phyloP scores from a whole-genome alignment of 2,113 vertebrate genomes.

The Rhabdomys dilectus region DNA sequence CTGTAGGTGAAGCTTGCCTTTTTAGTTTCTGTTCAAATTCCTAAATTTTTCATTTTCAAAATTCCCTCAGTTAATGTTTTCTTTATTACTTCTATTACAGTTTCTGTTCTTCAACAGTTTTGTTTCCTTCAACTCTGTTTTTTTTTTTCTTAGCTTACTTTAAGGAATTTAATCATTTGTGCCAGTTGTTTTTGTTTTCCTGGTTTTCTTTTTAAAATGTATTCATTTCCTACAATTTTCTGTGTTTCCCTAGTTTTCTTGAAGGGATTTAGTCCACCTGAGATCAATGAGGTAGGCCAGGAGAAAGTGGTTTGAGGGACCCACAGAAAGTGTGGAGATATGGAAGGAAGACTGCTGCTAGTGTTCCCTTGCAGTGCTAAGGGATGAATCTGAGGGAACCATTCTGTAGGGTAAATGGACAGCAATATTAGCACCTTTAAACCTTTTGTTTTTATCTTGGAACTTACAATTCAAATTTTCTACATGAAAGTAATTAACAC shows the following conservation, averaged over 20 bases:
- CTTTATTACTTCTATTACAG: background rate
- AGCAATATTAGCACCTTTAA: background rate
- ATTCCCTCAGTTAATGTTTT: background rate
- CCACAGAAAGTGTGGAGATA: background rate
- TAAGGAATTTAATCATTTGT: background rate
- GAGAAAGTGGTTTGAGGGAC: background rate
- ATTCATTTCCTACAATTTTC: background rate
- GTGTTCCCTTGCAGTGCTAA: too few species aligned
- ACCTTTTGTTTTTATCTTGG: constrained; percentile 4
- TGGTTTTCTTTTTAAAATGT: background rate
- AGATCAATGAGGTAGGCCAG: background rate
- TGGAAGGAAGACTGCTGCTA: background rate
- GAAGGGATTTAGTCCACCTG: too few species aligned
- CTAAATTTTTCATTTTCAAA: background rate
- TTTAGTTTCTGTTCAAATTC: background rate
- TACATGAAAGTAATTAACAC: background rate
- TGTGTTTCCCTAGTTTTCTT: background rate
- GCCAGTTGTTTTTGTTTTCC: background rate
- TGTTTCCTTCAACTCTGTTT: background rate
- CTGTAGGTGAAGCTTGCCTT: background rate
- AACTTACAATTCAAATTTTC: background rate
- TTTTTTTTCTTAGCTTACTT: too few species aligned
- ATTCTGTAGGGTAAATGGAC: background rate
- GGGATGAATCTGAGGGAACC: background rate
- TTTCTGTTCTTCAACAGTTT: background rate